These are phyloP conservation scores for Morelia viridis DNA, from an alignment of 2,797 vertebrate genomes.

Conservation along the genomic window DNA sequence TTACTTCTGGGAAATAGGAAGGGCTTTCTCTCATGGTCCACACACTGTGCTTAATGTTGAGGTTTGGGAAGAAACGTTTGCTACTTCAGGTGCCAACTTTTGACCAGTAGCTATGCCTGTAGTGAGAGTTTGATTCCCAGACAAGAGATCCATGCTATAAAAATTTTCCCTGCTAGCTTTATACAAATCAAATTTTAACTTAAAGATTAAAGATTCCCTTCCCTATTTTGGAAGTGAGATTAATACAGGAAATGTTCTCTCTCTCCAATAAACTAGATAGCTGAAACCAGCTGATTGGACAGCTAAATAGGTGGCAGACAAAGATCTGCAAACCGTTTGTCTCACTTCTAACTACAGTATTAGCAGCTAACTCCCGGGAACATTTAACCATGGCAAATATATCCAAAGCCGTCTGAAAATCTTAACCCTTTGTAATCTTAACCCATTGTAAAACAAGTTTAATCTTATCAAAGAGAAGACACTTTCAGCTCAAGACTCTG, in stretches of 20 bases:
- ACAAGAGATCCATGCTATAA: not conserved
- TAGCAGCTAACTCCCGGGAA: not conserved
- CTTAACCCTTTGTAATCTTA: not conserved
- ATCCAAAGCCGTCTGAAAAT: not conserved
- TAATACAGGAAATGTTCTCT: not conserved
- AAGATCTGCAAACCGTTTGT: not conserved
- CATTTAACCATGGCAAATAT: not conserved
- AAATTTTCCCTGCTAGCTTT: not conserved
- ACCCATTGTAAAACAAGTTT: not conserved
- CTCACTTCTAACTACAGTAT: not conserved
- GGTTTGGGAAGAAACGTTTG: not conserved
- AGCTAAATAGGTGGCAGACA: slow-evolving; percentile 9
- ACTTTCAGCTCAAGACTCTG: not conserved
- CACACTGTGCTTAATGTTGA: not conserved
- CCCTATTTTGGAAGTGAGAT: not conserved
- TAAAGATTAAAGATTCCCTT: not conserved
- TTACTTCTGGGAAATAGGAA: not conserved
- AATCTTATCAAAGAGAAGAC: not conserved
- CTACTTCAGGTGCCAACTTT: not conserved
- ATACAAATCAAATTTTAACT: not conserved
- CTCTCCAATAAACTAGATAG: not conserved
- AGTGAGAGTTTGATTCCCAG: not conserved
- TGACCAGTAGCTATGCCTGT: not conserved
- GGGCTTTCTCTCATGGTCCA: too few relatives aligned
- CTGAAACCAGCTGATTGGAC: not conserved